Evolutionary conservation across 2,113 vertebrate species (phyloP).

Genomic region (Cairina moschata): DNA sequence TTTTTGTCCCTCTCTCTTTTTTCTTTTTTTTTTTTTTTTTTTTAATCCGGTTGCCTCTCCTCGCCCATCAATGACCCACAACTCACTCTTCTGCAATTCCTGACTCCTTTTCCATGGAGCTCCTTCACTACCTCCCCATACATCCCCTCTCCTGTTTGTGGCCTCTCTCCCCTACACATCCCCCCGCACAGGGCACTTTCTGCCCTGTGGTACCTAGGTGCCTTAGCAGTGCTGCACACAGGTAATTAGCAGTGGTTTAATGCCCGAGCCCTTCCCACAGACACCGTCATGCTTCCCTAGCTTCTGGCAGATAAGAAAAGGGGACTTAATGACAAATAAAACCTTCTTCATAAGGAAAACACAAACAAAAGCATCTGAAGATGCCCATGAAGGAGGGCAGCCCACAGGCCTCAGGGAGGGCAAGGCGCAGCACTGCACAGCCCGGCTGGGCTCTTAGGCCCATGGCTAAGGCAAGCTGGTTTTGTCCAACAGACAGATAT

Average conservation of each 20-base stretch:
- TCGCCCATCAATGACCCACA: too few species aligned
- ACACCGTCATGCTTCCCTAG: not conserved
- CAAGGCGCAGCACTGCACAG: not conserved
- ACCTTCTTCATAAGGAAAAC: not conserved
- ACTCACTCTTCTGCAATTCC: too few species aligned
- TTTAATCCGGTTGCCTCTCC: too few species aligned
- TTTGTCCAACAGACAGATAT: not conserved
- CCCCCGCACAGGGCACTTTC: too few species aligned
- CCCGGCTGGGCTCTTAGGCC: not conserved
- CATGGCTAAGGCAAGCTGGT: not conserved
- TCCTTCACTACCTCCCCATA: too few species aligned
- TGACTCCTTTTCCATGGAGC: too few species aligned
- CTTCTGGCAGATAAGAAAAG: not conserved
- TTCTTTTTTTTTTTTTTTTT: too few species aligned
- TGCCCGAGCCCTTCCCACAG: not conserved
- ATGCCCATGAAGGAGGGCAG: not conserved
- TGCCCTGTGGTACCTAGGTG: not conserved
- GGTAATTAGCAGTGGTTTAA: not conserved
- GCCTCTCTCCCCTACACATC: too few species aligned
- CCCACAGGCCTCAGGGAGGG: not conserved
- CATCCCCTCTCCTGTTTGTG: too few species aligned
- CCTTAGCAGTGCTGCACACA: not conserved
- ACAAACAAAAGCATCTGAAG: not conserved
- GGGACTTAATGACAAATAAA: not conserved
- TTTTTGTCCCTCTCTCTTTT: too few species aligned